phyloP scores from a whole-genome alignment of 2,888 invertebrate species.

The Eupithecia vulgata region DNA sequence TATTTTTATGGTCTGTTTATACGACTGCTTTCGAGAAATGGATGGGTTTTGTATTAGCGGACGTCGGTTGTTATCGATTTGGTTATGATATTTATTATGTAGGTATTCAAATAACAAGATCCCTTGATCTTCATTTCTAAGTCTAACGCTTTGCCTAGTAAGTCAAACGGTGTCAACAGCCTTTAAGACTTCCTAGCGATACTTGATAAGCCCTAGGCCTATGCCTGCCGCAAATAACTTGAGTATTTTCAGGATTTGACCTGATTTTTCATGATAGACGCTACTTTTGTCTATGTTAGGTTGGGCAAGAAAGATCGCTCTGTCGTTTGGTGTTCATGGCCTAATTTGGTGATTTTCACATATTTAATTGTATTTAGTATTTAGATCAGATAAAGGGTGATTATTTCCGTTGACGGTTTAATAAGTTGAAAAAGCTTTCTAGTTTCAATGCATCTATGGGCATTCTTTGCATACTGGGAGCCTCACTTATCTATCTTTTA shows the following conservation, averaged over 20 bases:
- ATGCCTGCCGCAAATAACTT: conserved; percentile 17
- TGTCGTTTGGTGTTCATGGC: not conserved
- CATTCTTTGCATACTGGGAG: not conserved
- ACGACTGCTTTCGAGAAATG: conserved; percentile 63
- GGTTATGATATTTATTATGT: conserved; percentile 9
- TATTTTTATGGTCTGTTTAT: conserved; percentile 78
- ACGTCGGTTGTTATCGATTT: conserved; percentile 46
- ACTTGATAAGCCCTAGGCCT: conserved; percentile 37
- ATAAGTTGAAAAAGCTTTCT: not conserved
- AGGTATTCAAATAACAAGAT: conserved; percentile 1
- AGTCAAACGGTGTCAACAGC: conserved; percentile 42
- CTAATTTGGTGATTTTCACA: not conserved
- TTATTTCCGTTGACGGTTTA: not conserved
- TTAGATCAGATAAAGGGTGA: not conserved
- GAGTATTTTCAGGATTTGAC: not conserved
- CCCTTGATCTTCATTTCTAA: conserved; percentile 32
- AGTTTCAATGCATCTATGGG: not conserved
- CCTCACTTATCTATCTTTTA: not conserved
- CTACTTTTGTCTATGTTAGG: not conserved
- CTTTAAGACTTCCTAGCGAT: conserved; percentile 32
- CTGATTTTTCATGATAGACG: not conserved
- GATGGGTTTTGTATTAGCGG: conserved; percentile 60
- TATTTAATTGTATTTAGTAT: not conserved
- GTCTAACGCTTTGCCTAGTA: conserved; percentile 20
- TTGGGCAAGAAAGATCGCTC: not conserved